phyloP scores from a whole-genome alignment of 2,888 invertebrate genomes.

The Artemia sinica region DNA sequence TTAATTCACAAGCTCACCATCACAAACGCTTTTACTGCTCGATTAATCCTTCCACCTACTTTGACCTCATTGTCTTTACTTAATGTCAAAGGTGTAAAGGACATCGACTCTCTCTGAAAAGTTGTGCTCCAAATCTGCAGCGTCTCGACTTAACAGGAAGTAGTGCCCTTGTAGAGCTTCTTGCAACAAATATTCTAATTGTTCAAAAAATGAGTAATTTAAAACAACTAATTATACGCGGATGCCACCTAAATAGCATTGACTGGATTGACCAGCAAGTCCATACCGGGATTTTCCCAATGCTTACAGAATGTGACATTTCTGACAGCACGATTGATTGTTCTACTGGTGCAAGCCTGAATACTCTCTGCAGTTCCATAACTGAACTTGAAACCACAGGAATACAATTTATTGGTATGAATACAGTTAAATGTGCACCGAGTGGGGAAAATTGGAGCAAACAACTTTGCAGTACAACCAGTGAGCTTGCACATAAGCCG shows the following conservation, averaged over 20 bases:
- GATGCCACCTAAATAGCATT: background rate
- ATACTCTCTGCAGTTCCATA: too few species aligned
- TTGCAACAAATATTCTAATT: background rate
- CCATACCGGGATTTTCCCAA: slow-evolving; percentile 2
- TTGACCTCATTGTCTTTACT: slow-evolving; percentile 5
- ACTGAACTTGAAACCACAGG: too few species aligned
- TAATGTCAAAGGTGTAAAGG: background rate
- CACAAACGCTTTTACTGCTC: background rate
- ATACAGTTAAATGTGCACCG: too few species aligned
- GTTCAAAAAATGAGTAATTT: background rate
- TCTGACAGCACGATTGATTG: background rate
- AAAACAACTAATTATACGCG: background rate
- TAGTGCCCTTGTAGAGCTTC: background rate
- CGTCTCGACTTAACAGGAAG: slow-evolving; percentile 2
- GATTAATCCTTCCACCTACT: background rate
- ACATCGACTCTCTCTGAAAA: too few species aligned
- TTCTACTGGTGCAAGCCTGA: background rate
- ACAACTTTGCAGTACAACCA: too few species aligned
- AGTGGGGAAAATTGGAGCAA: too few species aligned
- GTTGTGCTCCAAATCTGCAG: background rate
- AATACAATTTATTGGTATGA: too few species aligned
- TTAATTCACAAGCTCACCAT: background rate
- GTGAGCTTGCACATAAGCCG: too few species aligned
- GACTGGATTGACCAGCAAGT: background rate
- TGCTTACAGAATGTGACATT: background rate